Evolutionary conservation across 2,888 invertebrate species (phyloP), one percentile per base, ranked within the genome.

Genomic region (Acleris sparsana): DNA sequence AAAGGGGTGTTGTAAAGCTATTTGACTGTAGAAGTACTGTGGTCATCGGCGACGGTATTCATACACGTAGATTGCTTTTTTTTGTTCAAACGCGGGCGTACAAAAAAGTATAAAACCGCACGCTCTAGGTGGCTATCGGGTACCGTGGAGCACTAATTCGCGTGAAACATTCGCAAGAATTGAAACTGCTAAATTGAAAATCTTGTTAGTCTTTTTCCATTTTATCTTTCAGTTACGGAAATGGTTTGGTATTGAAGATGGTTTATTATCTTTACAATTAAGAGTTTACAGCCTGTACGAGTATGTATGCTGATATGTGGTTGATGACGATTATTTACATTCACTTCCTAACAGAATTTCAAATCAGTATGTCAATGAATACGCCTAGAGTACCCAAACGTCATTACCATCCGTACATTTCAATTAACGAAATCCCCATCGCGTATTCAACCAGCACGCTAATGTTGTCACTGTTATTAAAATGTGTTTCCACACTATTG

Each of bases 51-150:
- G 80, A 82, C 80, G 84, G 85, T 66, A 62, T 66, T 66, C 66
- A 66, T 66, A 88, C 86, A 88, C 88, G 84, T 88, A 88, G 88
- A 89, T 88, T 87, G 87, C 83, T 88, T 89, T 88, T n/a, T 63
- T 90, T 89, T 89, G 85, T 87, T 79, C 80, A 80, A 82, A 84
- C 80, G 80, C 77, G 80, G 80, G 75, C 77, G 82, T 80, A 88
- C 84, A 87, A 87, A 88, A 86, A 82, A 82, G 75, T 77, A 78
- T 75, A 69, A 70, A 63, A 67, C 69, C 67, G 71, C 59, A 62
- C 70, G 78, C 84, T 78, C 83, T 84, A 83, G 86, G 82, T 86
- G 84, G 83, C 83, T 87, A 84, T 84, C 85, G 79, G 76, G 77
- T 85, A 81, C 84, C 80, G 79, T 75, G 75, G 77, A 80, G 79